phyloP scores from a whole-genome alignment of 2,888 invertebrate species.

The Colletes collaris region DNA sequence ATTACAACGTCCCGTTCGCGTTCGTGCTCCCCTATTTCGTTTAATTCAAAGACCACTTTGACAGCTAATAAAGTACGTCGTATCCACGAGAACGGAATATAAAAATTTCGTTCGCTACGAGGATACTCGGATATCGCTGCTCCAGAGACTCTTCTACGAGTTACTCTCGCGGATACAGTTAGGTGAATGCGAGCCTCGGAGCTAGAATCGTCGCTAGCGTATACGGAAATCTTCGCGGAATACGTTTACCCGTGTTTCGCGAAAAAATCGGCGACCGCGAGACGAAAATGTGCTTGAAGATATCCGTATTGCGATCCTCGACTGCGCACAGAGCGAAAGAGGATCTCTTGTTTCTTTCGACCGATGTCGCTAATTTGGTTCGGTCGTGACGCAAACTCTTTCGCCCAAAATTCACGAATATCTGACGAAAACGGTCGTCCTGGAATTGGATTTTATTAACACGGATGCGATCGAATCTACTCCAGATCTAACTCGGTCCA shows the following conservation, averaged over 20 bases:
- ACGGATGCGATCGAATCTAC: too few relatives aligned
- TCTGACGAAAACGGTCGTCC: too few relatives aligned
- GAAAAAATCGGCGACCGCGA: background rate
- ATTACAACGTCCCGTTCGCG: too few relatives aligned
- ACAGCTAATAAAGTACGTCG: slow-evolving; percentile 35
- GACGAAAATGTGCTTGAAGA: background rate
- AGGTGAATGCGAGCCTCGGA: background rate
- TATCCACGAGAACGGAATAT: slow-evolving; percentile 34
- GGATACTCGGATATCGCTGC: slow-evolving; percentile 40
- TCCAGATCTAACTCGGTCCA: too few relatives aligned
- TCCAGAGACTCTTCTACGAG: slow-evolving; percentile 17
- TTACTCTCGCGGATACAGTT: slow-evolving; percentile 43
- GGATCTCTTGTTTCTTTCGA: too few relatives aligned
- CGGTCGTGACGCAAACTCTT: too few relatives aligned
- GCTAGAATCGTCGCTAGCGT: slow-evolving; percentile 1
- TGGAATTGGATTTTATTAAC: too few relatives aligned
- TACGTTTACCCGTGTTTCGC: slow-evolving; percentile 18
- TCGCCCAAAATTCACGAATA: too few relatives aligned
- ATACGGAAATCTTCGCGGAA: slow-evolving; percentile 18
- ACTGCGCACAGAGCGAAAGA: too few relatives aligned
- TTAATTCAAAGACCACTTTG: slow-evolving; percentile 47
- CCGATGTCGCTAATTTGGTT: too few relatives aligned
- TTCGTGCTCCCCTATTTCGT: slow-evolving; percentile 19
- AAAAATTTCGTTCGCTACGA: slow-evolving; percentile 46
- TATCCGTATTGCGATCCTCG: background rate